Evolutionary conservation across 2,888 invertebrate genomes (phyloP).

Genomic region (Mylabris sibirica): DNA sequence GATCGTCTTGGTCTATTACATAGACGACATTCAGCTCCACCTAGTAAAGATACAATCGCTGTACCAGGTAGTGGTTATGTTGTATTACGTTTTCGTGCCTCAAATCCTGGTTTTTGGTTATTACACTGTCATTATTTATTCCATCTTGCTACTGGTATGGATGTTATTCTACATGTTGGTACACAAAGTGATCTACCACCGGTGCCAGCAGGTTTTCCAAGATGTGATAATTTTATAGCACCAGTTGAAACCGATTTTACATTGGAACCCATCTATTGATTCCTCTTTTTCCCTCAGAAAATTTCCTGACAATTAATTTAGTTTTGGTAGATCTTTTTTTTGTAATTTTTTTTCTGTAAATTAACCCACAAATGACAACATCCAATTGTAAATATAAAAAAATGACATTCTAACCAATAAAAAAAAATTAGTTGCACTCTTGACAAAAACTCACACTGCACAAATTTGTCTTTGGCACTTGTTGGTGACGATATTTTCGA

Average conservation of each 20-base stretch:
- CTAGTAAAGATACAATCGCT: slow-evolving; percentile 86
- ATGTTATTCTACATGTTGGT: slow-evolving; percentile 81
- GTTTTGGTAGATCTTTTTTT: too few species aligned
- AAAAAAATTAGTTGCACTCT: too few species aligned
- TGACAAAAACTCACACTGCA: too few species aligned
- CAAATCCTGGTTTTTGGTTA: slow-evolving; percentile 81
- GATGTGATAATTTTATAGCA: slow-evolving; percentile 54
- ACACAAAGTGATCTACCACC: slow-evolving; percentile 79
- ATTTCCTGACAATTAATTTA: too few species aligned
- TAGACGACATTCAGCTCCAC: slow-evolving; percentile 78
- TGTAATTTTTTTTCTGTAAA: too few species aligned
- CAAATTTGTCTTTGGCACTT: too few species aligned
- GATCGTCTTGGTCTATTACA: slow-evolving; percentile 78
- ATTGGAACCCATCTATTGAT: too few species aligned
- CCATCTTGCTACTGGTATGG: slow-evolving; percentile 89
- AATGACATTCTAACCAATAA: too few species aligned
- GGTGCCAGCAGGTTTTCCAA: slow-evolving; percentile 78
- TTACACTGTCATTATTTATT: slow-evolving; percentile 92
- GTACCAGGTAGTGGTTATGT: slow-evolving; percentile 91
- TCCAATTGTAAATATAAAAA: too few species aligned
- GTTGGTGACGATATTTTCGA: too few species aligned
- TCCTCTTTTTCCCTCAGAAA: too few species aligned
- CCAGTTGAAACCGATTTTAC: not conserved
- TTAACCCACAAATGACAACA: too few species aligned
- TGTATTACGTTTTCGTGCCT: slow-evolving; percentile 58